These are phyloP conservation scores for Sebastes goodei DNA, from an alignment of 2,797 vertebrate genomes.

Conservation along the genomic window DNA sequence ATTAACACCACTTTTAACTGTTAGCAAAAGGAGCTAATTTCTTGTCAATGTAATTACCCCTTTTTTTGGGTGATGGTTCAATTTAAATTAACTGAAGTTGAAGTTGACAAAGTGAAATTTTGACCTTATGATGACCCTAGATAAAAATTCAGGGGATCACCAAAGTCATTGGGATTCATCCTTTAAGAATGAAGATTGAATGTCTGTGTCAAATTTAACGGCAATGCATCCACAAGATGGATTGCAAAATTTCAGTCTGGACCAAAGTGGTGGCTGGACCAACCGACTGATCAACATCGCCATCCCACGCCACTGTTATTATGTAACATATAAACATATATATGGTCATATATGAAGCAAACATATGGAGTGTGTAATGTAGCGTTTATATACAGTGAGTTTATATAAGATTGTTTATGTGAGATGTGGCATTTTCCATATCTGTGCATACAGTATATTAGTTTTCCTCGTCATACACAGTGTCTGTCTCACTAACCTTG, in stretches of 20 bases:
- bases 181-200: not conserved
- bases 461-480: not conserved
- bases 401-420: not conserved
- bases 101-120: not conserved
- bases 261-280: not conserved
- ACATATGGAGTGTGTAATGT: not conserved
- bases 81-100: not conserved
- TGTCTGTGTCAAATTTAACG: not conserved
- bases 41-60: not conserved
- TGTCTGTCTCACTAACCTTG: conserved; percentile 51
- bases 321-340: too few relatives aligned
- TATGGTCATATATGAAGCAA: not conserved
- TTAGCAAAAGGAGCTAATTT: not conserved
- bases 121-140: not conserved
- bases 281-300: not conserved
- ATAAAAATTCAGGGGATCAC: not conserved
- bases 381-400: not conserved
- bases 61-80: not conserved
- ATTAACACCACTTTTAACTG: not conserved
- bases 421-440: not conserved
- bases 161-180: not conserved
- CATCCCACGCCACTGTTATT: not conserved
- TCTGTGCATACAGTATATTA: not conserved
- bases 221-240: not conserved
- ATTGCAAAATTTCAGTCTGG: not conserved